These are phyloP conservation scores for Biston stratarius DNA, from an alignment of 2,888 invertebrate genomes.

Conservation along the genomic window DNA sequence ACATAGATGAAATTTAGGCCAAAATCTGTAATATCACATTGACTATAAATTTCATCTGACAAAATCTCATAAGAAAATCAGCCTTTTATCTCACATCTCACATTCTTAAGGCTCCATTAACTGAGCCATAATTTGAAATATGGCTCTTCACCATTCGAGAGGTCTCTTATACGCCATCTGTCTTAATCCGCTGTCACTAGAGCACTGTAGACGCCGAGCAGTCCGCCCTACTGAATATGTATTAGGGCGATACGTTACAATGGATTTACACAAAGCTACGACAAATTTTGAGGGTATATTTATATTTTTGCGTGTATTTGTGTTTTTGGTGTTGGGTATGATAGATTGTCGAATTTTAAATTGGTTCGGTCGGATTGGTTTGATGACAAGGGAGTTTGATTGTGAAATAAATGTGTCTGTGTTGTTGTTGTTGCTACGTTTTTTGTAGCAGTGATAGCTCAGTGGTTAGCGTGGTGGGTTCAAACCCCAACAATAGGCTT, in stretches of 20 bases:
- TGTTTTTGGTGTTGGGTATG: conserved; percentile 48
- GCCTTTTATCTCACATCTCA: background rate
- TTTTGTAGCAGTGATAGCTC: background rate
- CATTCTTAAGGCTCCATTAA: conserved; percentile 11
- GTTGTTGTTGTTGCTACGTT: background rate
- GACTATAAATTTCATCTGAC: background rate
- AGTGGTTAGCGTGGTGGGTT: no score
- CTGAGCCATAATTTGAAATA: conserved; percentile 35
- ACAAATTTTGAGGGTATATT: conserved; percentile 61
- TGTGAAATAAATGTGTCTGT: conserved; percentile 12
- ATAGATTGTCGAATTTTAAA: conserved; percentile 49
- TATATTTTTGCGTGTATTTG: conserved; percentile 39
- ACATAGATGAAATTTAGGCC: no score
- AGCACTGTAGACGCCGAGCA: conserved; percentile 41
- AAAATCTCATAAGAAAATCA: background rate
- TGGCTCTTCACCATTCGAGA: conserved; percentile 36
- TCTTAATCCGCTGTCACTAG: conserved; percentile 66
- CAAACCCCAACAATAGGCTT: no score
- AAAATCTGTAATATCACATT: conserved; percentile 1
- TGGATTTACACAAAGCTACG: conserved; percentile 61
- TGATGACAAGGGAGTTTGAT: conserved; percentile 22
- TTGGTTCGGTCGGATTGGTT: conserved; percentile 31
- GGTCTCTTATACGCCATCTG: conserved; percentile 60
- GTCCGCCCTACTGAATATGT: conserved; percentile 45
- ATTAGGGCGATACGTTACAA: conserved; percentile 45